A percentile compares a stretch with the other conserved stretches of the same genome.
These are phyloP conservation scores for Oconnorella tubifera DNA, from an alignment of 2,888 invertebrate species.

Conservation along the genomic window DNA sequence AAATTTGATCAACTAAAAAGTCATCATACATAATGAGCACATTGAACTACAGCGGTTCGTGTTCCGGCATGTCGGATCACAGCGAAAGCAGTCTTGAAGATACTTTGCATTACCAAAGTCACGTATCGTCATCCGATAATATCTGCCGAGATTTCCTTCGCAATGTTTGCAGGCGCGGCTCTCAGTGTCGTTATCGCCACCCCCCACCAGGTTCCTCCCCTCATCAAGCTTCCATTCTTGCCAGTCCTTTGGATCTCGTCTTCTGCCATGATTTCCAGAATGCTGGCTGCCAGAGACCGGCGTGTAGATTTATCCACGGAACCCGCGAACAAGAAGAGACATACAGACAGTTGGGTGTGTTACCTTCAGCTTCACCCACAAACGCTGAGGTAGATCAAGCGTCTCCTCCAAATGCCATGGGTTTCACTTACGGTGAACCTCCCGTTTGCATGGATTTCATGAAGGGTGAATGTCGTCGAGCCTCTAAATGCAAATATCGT, in stretches of 20 bases:
- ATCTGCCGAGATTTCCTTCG: conserved; percentile 63
- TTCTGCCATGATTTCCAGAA: conserved; percentile 69
- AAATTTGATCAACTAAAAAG: no score
- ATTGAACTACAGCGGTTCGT: conserved; percentile 21
- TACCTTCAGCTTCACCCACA: no score
- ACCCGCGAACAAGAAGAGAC: conserved; percentile 70
- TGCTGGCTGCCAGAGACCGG: conserved; percentile 69
- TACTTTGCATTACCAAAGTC: background rate
- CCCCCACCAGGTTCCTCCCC: conserved; percentile 54
- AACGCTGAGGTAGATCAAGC: conserved; percentile 52
- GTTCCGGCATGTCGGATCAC: conserved; percentile 29
- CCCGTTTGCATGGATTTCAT: conserved; percentile 66
- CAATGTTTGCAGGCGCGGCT: conserved; percentile 65
- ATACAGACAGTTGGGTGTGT: conserved; percentile 68
- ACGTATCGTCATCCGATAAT: conserved; percentile 53
- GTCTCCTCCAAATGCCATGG: conserved; percentile 44
- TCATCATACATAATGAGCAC: no score
- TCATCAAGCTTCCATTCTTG: conserved; percentile 50
- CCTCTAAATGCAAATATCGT: conserved; percentile 59
- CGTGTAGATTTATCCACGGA: conserved; percentile 75
- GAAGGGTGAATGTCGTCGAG: conserved; percentile 63
- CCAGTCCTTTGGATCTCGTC: conserved; percentile 49
- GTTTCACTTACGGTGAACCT: conserved; percentile 41
- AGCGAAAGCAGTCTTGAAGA: conserved; percentile 32
- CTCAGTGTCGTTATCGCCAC: conserved; percentile 62